Conservation (phyloP, 2,113 vertebrate genomes). For the Rynchops niger region DNA sequence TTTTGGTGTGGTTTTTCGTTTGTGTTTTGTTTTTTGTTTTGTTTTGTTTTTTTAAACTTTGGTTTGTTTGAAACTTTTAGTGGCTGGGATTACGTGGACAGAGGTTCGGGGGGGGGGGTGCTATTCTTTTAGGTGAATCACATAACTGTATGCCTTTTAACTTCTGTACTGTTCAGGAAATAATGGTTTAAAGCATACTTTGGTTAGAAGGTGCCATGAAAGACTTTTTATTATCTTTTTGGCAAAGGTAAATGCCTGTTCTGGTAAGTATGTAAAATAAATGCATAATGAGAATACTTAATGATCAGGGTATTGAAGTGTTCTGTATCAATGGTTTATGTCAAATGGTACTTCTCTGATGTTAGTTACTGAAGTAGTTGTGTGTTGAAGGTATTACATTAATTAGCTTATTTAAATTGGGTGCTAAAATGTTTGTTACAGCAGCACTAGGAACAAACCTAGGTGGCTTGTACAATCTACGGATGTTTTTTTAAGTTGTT, state of each 20-base stretch:
- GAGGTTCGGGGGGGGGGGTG: not conserved
- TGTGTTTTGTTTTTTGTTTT: not conserved
- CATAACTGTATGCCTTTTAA: not conserved
- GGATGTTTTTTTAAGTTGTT: not conserved
- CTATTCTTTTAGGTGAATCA: not conserved
- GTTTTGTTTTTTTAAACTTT: not conserved
- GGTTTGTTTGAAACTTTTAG: not conserved
- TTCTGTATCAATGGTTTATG: not conserved
- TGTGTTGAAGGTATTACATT: not conserved
- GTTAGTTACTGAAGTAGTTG: not conserved
- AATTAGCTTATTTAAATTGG: not conserved
- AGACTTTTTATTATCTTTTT: not conserved
- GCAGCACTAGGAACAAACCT: not conserved
- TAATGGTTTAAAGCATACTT: conserved; percentile 14
- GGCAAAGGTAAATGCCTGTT: conserved; percentile 12
- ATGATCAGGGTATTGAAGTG: not conserved
- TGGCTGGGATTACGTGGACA: not conserved
- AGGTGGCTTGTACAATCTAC: not conserved
- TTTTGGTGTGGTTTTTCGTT: not conserved
- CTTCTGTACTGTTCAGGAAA: not conserved
- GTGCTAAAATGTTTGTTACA: not conserved
- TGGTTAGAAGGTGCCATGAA: conserved; percentile 10
- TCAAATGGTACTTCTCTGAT: not conserved
- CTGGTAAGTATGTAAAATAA: conserved; percentile 43
- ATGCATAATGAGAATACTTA: not conserved